A percentile compares a stretch with the other conserved stretches of the same genome.
Conservation (phyloP, 2,888 invertebrate species). For the Dorcus parallelipipedus region DNA sequence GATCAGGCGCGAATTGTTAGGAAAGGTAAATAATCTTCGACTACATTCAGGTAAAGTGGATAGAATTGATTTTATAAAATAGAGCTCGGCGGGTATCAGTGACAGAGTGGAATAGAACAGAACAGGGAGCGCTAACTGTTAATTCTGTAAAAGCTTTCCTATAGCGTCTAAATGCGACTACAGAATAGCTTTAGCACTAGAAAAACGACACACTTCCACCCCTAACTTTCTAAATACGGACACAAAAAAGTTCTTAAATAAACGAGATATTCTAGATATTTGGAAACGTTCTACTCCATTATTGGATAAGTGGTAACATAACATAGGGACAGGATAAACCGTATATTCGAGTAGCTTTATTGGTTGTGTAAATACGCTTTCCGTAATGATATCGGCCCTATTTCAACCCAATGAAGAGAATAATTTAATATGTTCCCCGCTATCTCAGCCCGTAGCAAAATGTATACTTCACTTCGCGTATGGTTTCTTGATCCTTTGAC, state of each 20-base stretch:
- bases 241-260: slow-evolving; percentile 40
- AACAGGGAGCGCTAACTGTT: slow-evolving; percentile 37
- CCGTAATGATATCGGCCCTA: slow-evolving; percentile 17
- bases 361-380: slow-evolving; percentile 21
- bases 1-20: not conserved
- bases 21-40: slow-evolving; percentile 13
- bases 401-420: slow-evolving; percentile 17
- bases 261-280: slow-evolving; percentile 36
- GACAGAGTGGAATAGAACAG: slow-evolving; percentile 15
- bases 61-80: slow-evolving; percentile 28
- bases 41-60: slow-evolving; percentile 16
- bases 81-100: slow-evolving; percentile 14
- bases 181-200: slow-evolving; percentile 37
- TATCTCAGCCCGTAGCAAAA: slow-evolving; percentile 8
- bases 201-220: slow-evolving; percentile 37
- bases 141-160: slow-evolving; percentile 49
- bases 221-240: slow-evolving; percentile 31
- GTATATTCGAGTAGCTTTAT: slow-evolving; percentile 17
- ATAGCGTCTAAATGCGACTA: slow-evolving; percentile 43
- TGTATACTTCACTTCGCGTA: too few relatives aligned
- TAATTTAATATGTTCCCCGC: slow-evolving; percentile 17
- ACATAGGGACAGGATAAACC: slow-evolving; percentile 15
- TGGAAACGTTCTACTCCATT: slow-evolving; percentile 26
- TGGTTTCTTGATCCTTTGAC: too few relatives aligned
- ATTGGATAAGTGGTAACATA: slow-evolving; percentile 18